Evolutionary conservation across 2,888 invertebrate species (phyloP).

Genomic region (Mythimna loreyi): DNA sequence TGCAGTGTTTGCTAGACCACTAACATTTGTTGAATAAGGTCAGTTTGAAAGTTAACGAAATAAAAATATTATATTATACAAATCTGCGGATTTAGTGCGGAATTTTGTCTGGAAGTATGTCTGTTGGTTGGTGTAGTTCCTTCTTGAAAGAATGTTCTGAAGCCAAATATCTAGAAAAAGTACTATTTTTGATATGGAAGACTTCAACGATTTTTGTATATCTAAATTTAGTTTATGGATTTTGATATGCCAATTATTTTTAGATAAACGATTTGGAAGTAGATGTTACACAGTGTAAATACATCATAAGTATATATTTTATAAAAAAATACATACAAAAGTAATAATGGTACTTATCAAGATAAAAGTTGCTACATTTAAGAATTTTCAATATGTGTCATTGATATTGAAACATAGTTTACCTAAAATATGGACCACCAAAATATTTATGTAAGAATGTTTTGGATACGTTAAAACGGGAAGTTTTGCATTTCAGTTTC

Average conservation of each 20-base stretch:
- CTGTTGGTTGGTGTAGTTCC: conserved; percentile 58
- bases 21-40: conserved; percentile 9
- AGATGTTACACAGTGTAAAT: conserved; percentile 87
- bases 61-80: conserved; percentile 21
- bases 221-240: conserved; percentile 88
- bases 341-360: conserved; percentile 80
- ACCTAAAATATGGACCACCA: conserved; percentile 83
- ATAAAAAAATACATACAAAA: conserved; percentile 90
- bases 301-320: conserved; percentile 87
- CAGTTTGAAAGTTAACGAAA: conserved; percentile 47
- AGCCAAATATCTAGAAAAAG: conserved; percentile 82
- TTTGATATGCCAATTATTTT: conserved; percentile 90
- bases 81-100: conserved; percentile 17
- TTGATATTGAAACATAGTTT: conserved; percentile 86
- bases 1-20: conserved; percentile 7
- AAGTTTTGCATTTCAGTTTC: conserved; percentile 50
- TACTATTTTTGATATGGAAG: conserved; percentile 91
- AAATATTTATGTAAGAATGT: conserved; percentile 70
- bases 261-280: conserved; percentile 85
- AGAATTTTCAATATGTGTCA: conserved; percentile 87
- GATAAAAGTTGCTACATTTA: conserved; percentile 81
- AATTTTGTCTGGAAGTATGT: conserved; percentile 54
- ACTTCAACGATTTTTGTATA: conserved; percentile 83
- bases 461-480: conserved; percentile 61
- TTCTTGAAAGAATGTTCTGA: conserved; percentile 61